Evolutionary conservation across 2,888 invertebrate genomes (phyloP).

Genomic region (Lampropteryx suffumata): DNA sequence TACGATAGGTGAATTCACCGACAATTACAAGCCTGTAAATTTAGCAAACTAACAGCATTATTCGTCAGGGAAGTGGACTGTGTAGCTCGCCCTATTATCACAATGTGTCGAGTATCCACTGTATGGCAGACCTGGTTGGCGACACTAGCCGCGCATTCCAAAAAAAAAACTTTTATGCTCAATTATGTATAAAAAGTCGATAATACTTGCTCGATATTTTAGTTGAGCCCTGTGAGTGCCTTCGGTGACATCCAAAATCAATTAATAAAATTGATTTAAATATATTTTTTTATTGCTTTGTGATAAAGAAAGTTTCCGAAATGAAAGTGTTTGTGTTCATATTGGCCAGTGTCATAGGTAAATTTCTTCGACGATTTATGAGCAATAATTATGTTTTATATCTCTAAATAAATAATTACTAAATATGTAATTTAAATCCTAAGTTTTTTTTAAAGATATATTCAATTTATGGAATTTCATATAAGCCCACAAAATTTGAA

Average conservation of each 20-base stretch:
- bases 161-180: constrained; percentile 40
- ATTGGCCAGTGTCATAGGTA: constrained; percentile 52
- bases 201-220: constrained; percentile 36
- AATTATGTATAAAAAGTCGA: constrained; percentile 61
- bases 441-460: no score
- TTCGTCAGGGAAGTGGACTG: constrained; percentile 13
- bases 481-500: no score
- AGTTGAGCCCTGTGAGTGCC: constrained; percentile 48
- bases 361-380: constrained; percentile 17
- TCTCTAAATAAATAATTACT: no score
- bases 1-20: no score
- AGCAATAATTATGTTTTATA: no score
- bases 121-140: constrained; percentile 34
- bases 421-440: no score
- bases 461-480: no score
- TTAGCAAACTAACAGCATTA: constrained; percentile 4
- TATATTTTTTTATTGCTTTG: neutral
- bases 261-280: constrained; percentile 26
- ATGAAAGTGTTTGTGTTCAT: constrained; percentile 45
- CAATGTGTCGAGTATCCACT: constrained; percentile 36
- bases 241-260: constrained; percentile 39
- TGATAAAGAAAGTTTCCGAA: constrained; percentile 34
- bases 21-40: constrained; percentile 4
- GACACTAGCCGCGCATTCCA: constrained; percentile 37
- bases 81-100: constrained; percentile 50